phyloP scores from a whole-genome alignment of 2,113 vertebrate species.

The Bubo scandiacus region DNA sequence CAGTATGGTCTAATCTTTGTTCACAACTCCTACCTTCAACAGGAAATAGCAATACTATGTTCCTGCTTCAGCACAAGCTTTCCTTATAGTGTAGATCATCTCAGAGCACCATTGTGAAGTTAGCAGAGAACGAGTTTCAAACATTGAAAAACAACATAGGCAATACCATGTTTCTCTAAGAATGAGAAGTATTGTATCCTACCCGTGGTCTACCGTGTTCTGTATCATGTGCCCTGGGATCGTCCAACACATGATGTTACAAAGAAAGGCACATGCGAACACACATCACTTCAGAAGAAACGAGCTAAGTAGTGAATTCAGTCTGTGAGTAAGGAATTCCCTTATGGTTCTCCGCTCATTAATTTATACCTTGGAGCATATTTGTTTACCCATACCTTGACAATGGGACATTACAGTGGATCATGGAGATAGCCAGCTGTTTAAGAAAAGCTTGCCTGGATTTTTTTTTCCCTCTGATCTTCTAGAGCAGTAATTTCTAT shows the following conservation, averaged over 20 bases:
- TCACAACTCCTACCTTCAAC: not conserved
- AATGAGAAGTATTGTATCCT: not conserved
- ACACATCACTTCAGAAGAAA: not conserved
- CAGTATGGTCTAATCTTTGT: not conserved
- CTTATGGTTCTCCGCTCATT: not conserved
- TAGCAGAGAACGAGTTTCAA: not conserved
- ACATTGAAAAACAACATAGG: accelerated
- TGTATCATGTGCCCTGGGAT: not conserved
- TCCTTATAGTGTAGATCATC: not conserved
- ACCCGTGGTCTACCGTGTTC: not conserved
- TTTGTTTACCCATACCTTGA: not conserved
- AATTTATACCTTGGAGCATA: not conserved
- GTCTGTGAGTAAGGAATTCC: not conserved
- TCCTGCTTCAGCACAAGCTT: not conserved
- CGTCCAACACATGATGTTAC: not conserved
- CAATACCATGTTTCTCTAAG: not conserved
- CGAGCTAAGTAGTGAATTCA: not conserved
- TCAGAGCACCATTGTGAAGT: not conserved
- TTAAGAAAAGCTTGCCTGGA: not conserved
- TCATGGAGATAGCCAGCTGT: not conserved
- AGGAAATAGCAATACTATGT: not conserved
- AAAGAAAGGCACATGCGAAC: not conserved
- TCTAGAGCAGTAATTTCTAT: not conserved
- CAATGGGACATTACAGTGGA: not conserved
- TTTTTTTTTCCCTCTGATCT: not conserved